These are phyloP conservation scores for Hylaeus volcanicus DNA, from an alignment of 1,140 invertebrate genomes.

Conservation along the genomic window DNA sequence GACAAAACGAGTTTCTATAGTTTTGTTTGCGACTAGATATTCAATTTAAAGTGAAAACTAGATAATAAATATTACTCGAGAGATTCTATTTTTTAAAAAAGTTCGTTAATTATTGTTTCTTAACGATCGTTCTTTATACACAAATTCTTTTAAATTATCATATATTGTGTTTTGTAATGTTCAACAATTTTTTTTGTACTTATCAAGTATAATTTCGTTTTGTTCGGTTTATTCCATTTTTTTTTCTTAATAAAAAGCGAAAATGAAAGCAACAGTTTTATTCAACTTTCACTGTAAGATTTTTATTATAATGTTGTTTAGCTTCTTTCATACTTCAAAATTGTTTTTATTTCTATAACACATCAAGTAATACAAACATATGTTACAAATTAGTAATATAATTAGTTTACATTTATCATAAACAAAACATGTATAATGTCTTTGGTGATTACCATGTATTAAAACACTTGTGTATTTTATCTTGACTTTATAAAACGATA, in stretches of 20 bases:
- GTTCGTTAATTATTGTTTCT: neutral
- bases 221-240: neutral
- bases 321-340: neutral
- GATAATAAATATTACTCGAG: neutral
- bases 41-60: neutral
- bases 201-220: neutral
- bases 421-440: neutral
- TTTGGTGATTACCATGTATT: neutral
- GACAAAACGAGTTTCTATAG: neutral
- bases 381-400: neutral
- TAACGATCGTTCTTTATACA: neutral
- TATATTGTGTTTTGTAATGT: neutral
- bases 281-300: neutral
- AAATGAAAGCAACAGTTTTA: neutral
- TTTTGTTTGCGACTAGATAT: conserved; percentile 9
- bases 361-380: neutral
- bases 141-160: conserved; percentile 30
- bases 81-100: neutral
- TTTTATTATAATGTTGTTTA: neutral
- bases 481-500: neutral
- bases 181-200: conserved; percentile 1
- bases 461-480: neutral
- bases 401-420: neutral
- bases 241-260: neutral
- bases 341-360: neutral